A percentile compares a stretch with the other conserved stretches of the same genome.
These are phyloP conservation scores for Melitaea cinxia DNA, from an alignment of 1,140 invertebrate genomes.

Conservation along the genomic window DNA sequence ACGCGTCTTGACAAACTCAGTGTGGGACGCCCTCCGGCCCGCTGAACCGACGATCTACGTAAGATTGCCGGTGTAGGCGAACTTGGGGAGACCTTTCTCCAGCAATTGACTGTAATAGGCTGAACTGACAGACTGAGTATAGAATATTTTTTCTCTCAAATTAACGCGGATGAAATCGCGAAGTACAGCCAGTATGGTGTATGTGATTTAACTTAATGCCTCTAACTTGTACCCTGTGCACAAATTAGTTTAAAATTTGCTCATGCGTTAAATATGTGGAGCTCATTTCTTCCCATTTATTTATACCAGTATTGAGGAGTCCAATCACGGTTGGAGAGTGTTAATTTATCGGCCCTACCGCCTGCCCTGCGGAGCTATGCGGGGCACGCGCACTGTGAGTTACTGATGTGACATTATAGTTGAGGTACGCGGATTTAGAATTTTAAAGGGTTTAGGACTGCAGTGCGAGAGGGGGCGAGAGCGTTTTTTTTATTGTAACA, in stretches of 20 bases:
- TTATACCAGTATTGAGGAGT: slow-evolving; percentile 24
- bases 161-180: too few relatives aligned
- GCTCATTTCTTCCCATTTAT: slow-evolving; percentile 27
- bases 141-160: too few relatives aligned
- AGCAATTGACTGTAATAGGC: too few relatives aligned
- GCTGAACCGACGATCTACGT: too few relatives aligned
- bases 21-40: too few relatives aligned
- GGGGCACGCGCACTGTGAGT: slow-evolving; percentile 35
- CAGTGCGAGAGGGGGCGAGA: neutral
- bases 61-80: too few relatives aligned
- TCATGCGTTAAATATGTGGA: slow-evolving; percentile 16
- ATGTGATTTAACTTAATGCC: too few relatives aligned
- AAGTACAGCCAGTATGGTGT: too few relatives aligned
- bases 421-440: slow-evolving; percentile 30
- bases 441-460: slow-evolving; percentile 19
- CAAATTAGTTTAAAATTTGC: neutral
- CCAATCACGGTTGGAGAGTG: slow-evolving; percentile 28
- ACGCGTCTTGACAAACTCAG: too few relatives aligned
- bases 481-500: neutral
- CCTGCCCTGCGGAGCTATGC: slow-evolving; percentile 18
- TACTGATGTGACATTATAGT: slow-evolving; percentile 43
- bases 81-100: too few relatives aligned
- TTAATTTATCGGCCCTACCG: slow-evolving; percentile 31
- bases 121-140: too few relatives aligned
- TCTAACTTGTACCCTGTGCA: too few relatives aligned